A percentile compares a stretch with the other conserved stretches of the same genome.
These are phyloP conservation scores for Rhodinocichla rosea DNA, from an alignment of 2,113 vertebrate species.

Conservation along the genomic window DNA sequence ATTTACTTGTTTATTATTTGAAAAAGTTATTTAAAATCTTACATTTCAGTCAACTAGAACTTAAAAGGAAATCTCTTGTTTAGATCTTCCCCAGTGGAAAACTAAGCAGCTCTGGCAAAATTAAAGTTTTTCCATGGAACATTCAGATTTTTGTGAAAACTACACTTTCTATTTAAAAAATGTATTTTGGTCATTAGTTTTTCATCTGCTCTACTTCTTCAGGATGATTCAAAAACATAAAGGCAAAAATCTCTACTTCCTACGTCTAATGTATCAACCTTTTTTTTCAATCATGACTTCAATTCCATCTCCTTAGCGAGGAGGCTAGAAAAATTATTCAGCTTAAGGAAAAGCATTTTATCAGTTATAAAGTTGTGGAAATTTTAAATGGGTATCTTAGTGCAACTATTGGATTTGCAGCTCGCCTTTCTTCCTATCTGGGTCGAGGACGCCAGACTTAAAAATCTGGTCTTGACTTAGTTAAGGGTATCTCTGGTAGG, in stretches of 20 bases:
- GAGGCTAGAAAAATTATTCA: slow-evolving; percentile 32
- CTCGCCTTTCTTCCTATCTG: slow-evolving; percentile 14
- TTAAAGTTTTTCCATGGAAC: slow-evolving; percentile 44
- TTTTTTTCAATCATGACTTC: not conserved
- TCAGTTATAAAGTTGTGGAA: slow-evolving; percentile 36
- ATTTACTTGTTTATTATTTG: slow-evolving; percentile 46
- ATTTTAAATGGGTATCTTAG: slow-evolving; percentile 40
- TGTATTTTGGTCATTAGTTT: not conserved
- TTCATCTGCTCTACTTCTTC: not conserved
- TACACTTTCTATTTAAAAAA: not conserved
- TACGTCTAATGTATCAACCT: not conserved
- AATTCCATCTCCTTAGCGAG: not conserved
- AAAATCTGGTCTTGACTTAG: not conserved
- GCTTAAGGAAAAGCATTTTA: slow-evolving; percentile 49
- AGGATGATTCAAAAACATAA: not conserved
- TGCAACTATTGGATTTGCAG: slow-evolving; percentile 13
- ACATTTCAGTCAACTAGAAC: slow-evolving; percentile 29
- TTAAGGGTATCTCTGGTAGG: not conserved
- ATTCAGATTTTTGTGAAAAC: slow-evolving; percentile 41
- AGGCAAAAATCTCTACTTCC: not conserved
- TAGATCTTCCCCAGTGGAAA: slow-evolving; percentile 32
- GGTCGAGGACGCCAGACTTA: not conserved
- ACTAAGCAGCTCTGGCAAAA: slow-evolving; percentile 29
- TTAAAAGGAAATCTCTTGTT: slow-evolving; percentile 56
- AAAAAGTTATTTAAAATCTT: slow-evolving; percentile 32